A percentile compares a stretch with the other conserved stretches of the same genome.
Evolutionary conservation across 2,113 vertebrate species (phyloP).

Genomic region (Alectura lathami): DNA sequence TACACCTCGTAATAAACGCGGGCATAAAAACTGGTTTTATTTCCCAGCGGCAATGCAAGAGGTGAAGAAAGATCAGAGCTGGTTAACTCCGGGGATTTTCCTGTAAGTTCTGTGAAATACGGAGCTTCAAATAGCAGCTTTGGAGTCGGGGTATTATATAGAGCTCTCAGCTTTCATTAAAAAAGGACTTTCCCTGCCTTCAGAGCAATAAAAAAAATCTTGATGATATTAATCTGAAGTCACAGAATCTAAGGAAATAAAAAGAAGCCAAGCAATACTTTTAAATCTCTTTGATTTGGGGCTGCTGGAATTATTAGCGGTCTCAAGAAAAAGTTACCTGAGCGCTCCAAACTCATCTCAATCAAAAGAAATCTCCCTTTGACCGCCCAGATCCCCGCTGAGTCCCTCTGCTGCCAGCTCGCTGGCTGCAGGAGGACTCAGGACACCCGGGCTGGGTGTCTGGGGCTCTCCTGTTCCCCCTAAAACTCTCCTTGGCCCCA

Average conservation of each 20-base stretch:
- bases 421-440: neutral
- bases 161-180: slow-evolving; percentile 42
- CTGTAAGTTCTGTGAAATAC: neutral
- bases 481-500: neutral
- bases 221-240: slow-evolving; percentile 12
- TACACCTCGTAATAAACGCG: slow-evolving; percentile 16
- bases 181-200: slow-evolving; percentile 22
- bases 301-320: neutral
- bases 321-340: neutral
- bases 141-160: neutral
- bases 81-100: neutral
- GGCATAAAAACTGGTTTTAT: slow-evolving; percentile 18
- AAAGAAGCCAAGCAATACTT: neutral
- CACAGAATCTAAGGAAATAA: slow-evolving; percentile 17
- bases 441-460: neutral
- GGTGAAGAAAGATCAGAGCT: neutral
- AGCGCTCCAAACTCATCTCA: neutral
- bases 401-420: neutral
- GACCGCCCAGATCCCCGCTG: neutral
- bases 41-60: neutral
- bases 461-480: neutral
- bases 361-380: neutral
- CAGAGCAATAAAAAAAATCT: slow-evolving; percentile 1
- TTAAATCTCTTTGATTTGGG: neutral
- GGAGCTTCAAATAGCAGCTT: neutral